Evolutionary conservation across 2,888 invertebrate genomes (phyloP).

Genomic region (Gandaritis pyraliata): DNA sequence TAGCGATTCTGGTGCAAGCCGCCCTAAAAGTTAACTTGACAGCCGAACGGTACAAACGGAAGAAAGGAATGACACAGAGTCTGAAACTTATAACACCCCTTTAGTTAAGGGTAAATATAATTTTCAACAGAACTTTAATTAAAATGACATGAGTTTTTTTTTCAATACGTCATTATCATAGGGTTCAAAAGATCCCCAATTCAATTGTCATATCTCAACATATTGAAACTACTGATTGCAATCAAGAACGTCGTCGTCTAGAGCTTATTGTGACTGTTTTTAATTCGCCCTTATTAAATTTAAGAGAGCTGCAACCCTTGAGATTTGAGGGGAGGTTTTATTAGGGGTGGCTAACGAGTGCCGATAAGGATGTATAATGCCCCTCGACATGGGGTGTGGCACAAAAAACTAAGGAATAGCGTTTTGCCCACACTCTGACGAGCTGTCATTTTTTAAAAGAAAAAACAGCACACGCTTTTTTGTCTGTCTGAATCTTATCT

Average conservation of each 20-base stretch:
- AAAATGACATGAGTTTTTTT: too few species aligned
- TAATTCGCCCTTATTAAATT: conserved; percentile 80
- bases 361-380: conserved; percentile 79
- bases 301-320: conserved; percentile 75
- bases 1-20: too few species aligned
- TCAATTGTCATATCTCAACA: conserved; percentile 28
- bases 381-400: conserved; percentile 58
- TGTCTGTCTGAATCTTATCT: too few species aligned
- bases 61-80: too few species aligned
- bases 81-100: background rate
- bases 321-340: conserved; percentile 80
- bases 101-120: too few species aligned
- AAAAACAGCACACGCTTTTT: too few species aligned
- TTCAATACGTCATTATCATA: conserved; percentile 6
- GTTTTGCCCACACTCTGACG: conserved; percentile 7
- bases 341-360: conserved; percentile 82
- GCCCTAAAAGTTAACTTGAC: too few species aligned
- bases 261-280: conserved; percentile 72
- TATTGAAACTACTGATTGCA: conserved; percentile 36
- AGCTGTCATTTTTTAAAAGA: too few species aligned
- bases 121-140: background rate
- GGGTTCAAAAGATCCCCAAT: conserved; percentile 10
- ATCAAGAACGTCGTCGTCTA: conserved; percentile 35
- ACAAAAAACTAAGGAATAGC: conserved; percentile 42
- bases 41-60: too few species aligned